Conservation (phyloP, 1,140 invertebrate genomes). For the Temnothorax curvispinosus region DNA sequence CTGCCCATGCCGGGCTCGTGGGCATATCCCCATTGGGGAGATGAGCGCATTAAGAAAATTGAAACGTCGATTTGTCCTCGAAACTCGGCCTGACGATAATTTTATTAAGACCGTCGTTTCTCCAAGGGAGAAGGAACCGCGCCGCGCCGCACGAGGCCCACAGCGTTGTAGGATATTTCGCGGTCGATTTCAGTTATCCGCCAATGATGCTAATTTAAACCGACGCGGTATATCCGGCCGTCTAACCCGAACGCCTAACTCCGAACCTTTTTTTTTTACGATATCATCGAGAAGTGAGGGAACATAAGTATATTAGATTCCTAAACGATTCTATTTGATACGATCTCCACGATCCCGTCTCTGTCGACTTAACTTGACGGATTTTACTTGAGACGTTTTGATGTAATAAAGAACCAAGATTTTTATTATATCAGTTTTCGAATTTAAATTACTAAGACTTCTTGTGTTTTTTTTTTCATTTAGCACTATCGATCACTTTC, state of each 20-base stretch:
- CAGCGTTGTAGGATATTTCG: slow-evolving; percentile 45
- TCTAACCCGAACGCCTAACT: slow-evolving; percentile 11
- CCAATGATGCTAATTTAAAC: slow-evolving; percentile 73
- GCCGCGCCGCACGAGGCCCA: slow-evolving; percentile 37
- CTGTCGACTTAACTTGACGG: neutral
- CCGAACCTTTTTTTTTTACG: slow-evolving; percentile 44
- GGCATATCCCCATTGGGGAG: slow-evolving; percentile 71
- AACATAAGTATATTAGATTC: slow-evolving; percentile 27
- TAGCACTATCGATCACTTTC: neutral
- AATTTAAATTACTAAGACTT: neutral
- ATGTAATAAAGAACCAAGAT: neutral
- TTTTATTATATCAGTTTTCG: neutral
- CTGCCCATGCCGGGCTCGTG: slow-evolving; percentile 58
- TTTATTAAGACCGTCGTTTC: slow-evolving; percentile 78
- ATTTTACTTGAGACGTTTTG: neutral
- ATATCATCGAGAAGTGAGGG: slow-evolving; percentile 24
- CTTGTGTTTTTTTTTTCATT: neutral
- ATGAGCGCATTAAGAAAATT: slow-evolving; percentile 85
- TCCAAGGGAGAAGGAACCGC: slow-evolving; percentile 60
- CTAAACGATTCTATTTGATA: slow-evolving; percentile 16
- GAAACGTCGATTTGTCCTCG: slow-evolving; percentile 86
- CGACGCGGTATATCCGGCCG: slow-evolving; percentile 58
- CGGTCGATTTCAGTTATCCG: slow-evolving; percentile 72
- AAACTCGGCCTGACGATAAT: slow-evolving; percentile 82
- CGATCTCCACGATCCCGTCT: neutral